These are phyloP conservation scores for Lepus americanus DNA, from an alignment of 2,113 vertebrate species.

Conservation along the genomic window DNA sequence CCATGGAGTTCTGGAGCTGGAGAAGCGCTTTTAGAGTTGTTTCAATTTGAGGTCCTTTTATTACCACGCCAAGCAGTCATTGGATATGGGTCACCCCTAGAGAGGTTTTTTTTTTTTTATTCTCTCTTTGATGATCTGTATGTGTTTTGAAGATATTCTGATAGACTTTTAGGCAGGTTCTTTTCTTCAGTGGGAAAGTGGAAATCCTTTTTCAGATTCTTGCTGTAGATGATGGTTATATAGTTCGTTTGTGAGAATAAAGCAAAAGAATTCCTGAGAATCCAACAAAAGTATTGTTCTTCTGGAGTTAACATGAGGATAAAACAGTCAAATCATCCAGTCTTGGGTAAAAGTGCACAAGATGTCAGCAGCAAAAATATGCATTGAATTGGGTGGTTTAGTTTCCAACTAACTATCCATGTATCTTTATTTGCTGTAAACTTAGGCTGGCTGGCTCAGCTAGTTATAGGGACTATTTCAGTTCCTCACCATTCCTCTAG, in stretches of 20 bases:
- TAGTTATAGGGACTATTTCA: background rate
- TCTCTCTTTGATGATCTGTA: background rate
- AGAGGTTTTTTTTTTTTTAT: constrained; percentile 1
- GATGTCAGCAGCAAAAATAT: background rate
- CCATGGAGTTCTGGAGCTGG: background rate
- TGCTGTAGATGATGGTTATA: background rate
- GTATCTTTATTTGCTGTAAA: background rate
- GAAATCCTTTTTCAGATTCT: background rate
- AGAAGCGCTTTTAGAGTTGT: background rate
- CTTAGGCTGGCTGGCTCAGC: background rate
- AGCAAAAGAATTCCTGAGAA: background rate
- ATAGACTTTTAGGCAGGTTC: background rate
- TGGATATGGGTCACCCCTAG: background rate
- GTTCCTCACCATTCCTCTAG: background rate
- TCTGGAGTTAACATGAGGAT: background rate
- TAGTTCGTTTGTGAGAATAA: constrained; percentile 8
- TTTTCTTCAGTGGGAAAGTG: background rate
- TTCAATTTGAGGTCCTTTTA: background rate
- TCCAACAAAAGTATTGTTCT: background rate
- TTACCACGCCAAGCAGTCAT: background rate
- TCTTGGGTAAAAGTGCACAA: constrained; percentile 21
- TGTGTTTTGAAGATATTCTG: background rate
- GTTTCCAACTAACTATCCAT: background rate
- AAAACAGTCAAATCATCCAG: background rate
- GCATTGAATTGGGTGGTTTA: background rate